These are phyloP conservation scores for Peromyscus leucopus DNA, from an alignment of 2,113 vertebrate genomes.

Conservation along the genomic window DNA sequence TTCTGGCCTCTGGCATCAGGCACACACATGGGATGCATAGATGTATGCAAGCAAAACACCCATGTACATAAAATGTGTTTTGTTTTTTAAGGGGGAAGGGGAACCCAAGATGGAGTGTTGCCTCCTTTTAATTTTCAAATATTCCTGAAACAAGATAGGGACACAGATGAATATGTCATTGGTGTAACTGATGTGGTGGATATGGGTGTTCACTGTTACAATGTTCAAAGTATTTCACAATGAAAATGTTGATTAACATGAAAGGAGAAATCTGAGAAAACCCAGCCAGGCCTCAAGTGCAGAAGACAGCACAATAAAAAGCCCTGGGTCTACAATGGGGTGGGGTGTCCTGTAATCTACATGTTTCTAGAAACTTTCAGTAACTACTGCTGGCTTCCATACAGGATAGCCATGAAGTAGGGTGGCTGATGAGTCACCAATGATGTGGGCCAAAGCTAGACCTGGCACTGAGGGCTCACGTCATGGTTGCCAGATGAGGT, in stretches of 20 bases:
- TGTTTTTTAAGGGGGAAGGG: neutral
- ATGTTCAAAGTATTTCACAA: neutral
- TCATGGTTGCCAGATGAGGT: neutral
- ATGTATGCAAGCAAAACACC: neutral
- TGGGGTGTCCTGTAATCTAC: neutral
- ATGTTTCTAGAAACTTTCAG: neutral
- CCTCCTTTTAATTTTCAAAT: neutral
- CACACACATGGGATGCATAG: too few relatives aligned
- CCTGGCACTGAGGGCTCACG: neutral
- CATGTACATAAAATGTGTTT: neutral
- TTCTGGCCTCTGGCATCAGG: too few relatives aligned
- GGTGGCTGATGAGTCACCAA: neutral
- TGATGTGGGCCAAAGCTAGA: accelerated
- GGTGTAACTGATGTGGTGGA: neutral
- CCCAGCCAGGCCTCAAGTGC: neutral
- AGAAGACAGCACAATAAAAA: neutral
- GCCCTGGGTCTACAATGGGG: too few relatives aligned
- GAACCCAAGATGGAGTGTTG: neutral
- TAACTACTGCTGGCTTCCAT: neutral
- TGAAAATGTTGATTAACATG: neutral
- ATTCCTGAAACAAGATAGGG: neutral
- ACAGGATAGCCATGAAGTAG: neutral
- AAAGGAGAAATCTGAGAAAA: neutral
- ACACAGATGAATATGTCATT: neutral
- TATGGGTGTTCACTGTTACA: neutral